Base-by-base conservation (phyloP, 92 coral and sea anemone species). In the Porites rus region DNA sequence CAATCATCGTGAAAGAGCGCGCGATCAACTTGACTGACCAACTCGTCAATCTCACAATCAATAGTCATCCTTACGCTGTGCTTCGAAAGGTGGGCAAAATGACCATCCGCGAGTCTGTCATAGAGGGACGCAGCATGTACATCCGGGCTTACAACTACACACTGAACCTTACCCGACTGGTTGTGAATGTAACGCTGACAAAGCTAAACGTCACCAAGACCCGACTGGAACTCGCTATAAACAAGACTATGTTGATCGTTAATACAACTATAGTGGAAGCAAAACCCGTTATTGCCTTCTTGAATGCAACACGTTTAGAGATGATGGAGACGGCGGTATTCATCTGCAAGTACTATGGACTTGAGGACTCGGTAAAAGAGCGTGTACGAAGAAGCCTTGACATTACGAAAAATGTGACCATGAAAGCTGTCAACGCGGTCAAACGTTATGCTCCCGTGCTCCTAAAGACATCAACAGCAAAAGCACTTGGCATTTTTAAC, bases 261-360 rank as follows among this genome's bases (percentile, higher is more conserved):
- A 65, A 85, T 84, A 24, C 80, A 77, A 90, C 83, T 11, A 19
- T 86, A 80, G 71, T 81, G 56, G 83, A 62, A 22, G 75, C 90
- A 62, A 90, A 86, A 75, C 95, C 92, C 8, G 77, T 80, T 51
- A 17, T 93, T 10, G 90, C 88, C 17, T 71, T 91, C 81, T 43
- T 93, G 56, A 89, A 94, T 81, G 89, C 84, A 79, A 88, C 93
- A 51, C 91, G 94, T 60, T 82, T 77, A n/a, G 99, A 95, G 85
- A 61, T 93, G 62, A 43, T 93, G 25, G 96, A 97, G 66, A 95
- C 97, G 8, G 90, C 91, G 24, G 56, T 88, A 76, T 95, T 93
- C 73, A 25, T 97, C 66, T 89, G 88, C 90, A 88, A 91, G 77
- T 97, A 95, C 85, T 97, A 94, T 71, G 95, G 96, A 58, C 76